Percentiles rank a stretch among this genome's conserved stretches.
These are phyloP conservation scores for Cettia cetti DNA, from an alignment of 2,113 vertebrate species.

Conservation along the genomic window DNA sequence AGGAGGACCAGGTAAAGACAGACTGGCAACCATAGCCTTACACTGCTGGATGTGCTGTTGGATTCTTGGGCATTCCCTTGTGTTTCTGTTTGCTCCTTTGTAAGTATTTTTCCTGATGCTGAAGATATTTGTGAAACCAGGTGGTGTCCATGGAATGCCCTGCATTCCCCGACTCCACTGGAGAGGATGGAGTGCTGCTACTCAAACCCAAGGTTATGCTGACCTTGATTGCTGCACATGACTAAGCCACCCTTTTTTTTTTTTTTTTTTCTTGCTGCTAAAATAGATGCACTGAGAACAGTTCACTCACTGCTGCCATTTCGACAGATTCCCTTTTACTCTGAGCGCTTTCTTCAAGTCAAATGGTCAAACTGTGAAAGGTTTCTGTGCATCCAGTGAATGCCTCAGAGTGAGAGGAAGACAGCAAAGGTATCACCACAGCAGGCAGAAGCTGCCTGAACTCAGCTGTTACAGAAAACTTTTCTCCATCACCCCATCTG, in stretches of 20 bases:
- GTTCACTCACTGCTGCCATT: neutral
- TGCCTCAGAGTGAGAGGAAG: neutral
- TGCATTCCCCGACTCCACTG: neutral
- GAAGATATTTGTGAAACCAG: neutral
- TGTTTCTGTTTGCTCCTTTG: neutral
- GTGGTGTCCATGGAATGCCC: neutral
- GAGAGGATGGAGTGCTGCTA: neutral
- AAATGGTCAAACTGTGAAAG: slow-evolving; percentile 41
- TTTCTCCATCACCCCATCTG: slow-evolving; percentile 20
- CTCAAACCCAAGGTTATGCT: neutral
- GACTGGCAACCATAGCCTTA: neutral
- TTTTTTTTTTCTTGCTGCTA: neutral
- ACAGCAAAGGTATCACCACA: neutral
- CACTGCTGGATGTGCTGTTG: neutral
- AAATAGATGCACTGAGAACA: neutral
- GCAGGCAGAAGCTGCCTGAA: neutral
- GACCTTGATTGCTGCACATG: neutral
- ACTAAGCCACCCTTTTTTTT: neutral
- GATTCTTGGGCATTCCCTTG: neutral
- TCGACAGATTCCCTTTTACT: neutral
- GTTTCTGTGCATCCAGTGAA: neutral
- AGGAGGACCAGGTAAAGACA: neutral
- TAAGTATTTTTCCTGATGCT: neutral
- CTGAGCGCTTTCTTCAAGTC: neutral
- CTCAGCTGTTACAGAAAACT: slow-evolving; percentile 4